Conservation (phyloP, 2,113 vertebrate species). For the Zootoca vivipara region DNA sequence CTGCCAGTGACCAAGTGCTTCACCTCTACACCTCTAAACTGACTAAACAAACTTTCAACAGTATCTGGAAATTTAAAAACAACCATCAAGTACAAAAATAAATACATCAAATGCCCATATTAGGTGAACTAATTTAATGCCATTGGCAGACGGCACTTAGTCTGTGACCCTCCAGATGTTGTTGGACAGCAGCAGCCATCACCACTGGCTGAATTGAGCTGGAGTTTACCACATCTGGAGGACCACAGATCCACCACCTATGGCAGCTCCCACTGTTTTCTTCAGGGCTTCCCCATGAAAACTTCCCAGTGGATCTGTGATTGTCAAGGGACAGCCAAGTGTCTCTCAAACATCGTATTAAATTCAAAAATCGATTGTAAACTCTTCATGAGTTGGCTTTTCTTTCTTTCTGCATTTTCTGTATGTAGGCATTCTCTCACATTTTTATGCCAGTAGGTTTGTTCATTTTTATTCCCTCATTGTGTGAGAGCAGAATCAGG, state of each 20-base stretch:
- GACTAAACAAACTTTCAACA: too few relatives aligned
- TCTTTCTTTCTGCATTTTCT: background rate
- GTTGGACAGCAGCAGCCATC: background rate
- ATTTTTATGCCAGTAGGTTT: constrained; percentile 11
- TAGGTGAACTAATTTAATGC: too few relatives aligned
- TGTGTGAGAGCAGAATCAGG: constrained; percentile 41
- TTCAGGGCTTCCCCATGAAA: background rate
- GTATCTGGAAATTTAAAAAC: too few relatives aligned
- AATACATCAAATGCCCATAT: too few relatives aligned
- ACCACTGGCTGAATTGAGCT: too few relatives aligned
- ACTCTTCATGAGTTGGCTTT: background rate
- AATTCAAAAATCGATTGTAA: background rate
- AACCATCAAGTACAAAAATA: too few relatives aligned
- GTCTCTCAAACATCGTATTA: background rate
- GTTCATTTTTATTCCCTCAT: constrained; percentile 49
- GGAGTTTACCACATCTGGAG: background rate
- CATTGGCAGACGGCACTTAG: too few relatives aligned
- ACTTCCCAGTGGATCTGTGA: background rate
- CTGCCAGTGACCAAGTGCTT: too few relatives aligned
- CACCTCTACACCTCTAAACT: too few relatives aligned
- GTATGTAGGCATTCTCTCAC: background rate
- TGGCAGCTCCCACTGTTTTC: background rate
- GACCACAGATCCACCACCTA: background rate
- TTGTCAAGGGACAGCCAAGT: background rate
- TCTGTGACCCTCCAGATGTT: background rate